Conservation (phyloP, 2,797 vertebrate genomes). For the Tarsius wallacei region DNA sequence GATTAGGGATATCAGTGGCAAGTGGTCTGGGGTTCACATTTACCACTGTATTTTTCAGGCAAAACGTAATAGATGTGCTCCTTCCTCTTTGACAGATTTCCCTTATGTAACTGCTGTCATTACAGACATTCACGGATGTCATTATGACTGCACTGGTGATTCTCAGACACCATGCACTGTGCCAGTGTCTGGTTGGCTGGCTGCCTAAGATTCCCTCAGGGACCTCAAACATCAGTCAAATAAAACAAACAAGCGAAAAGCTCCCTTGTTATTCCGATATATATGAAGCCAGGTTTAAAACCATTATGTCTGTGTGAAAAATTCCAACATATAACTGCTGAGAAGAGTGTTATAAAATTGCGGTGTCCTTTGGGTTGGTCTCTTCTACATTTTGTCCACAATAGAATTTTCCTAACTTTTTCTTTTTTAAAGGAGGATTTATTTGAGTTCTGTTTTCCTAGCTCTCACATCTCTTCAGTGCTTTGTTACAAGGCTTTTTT, state of each 20-base stretch:
- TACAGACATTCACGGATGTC: not conserved
- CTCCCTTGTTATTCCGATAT: not conserved
- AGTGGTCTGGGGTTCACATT: not conserved
- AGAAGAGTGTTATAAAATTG: not conserved
- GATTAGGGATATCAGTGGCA: not conserved
- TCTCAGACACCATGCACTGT: not conserved
- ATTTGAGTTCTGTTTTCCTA: conserved; percentile 36
- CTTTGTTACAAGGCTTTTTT: not conserved
- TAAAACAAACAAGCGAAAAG: not conserved
- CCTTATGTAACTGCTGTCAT: not conserved
- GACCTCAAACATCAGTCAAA: not conserved
- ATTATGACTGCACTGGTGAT: not conserved
- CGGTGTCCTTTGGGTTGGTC: not conserved
- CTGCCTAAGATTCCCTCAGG: not conserved
- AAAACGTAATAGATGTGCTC: not conserved
- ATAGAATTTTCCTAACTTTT: conserved; percentile 4
- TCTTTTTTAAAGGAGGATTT: not conserved
- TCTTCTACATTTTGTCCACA: conserved; percentile 11
- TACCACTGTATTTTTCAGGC: not conserved
- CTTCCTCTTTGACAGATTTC: conserved; percentile 14
- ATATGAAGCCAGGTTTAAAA: not conserved
- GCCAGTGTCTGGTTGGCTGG: not conserved
- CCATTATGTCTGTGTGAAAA: not conserved
- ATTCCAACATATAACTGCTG: not conserved
- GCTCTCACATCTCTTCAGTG: not conserved